Conservation (phyloP, 2,888 invertebrate species). For the Gnatocerus cornutus region DNA sequence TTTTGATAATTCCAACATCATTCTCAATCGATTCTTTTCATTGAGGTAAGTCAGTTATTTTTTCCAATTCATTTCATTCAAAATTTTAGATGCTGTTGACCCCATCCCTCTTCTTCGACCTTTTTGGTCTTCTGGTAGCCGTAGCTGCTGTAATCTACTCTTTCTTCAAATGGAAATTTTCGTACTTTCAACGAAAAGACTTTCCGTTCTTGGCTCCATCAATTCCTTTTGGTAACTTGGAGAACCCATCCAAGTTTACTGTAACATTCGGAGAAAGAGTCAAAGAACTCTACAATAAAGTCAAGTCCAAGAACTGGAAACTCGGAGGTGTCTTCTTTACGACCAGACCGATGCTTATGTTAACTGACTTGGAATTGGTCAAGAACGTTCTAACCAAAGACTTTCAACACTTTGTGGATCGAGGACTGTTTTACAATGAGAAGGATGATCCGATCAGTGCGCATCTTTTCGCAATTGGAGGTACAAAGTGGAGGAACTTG, state of each 20-base stretch:
- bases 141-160: neutral
- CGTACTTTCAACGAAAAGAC: slow-evolving; percentile 39
- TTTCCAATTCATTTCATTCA: too few species aligned
- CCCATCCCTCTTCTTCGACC: neutral
- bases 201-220: slow-evolving; percentile 38
- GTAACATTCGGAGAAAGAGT: slow-evolving; percentile 28
- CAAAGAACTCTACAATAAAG: slow-evolving; percentile 44
- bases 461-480: slow-evolving; percentile 58
- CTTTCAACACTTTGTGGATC: slow-evolving; percentile 76
- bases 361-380: slow-evolving; percentile 55
- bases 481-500: slow-evolving; percentile 69
- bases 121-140: neutral
- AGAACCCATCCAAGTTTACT: neutral
- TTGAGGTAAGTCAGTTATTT: too few species aligned
- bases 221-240: slow-evolving; percentile 45
- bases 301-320: slow-evolving; percentile 32
- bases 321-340: slow-evolving; percentile 25
- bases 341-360: slow-evolving; percentile 46
- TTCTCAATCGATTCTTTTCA: neutral
- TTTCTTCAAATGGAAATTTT: slow-evolving; percentile 39
- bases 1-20: too few species aligned
- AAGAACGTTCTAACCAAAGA: slow-evolving; percentile 74
- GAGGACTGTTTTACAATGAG: slow-evolving; percentile 75
- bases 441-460: slow-evolving; percentile 74
- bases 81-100: too few species aligned